phyloP scores from a whole-genome alignment of 2,888 invertebrate species.

The Norana najaformis region DNA sequence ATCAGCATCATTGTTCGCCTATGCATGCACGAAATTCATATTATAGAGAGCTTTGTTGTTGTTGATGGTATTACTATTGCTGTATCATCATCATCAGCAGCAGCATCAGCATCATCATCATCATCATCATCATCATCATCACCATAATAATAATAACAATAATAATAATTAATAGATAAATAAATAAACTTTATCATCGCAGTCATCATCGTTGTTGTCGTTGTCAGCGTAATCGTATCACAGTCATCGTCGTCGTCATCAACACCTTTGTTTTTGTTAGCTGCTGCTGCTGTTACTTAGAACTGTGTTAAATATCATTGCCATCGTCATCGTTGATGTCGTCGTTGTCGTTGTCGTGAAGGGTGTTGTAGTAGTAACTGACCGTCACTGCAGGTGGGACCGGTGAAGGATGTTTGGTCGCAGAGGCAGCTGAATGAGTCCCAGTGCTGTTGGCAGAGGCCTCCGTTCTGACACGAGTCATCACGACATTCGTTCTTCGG shows the following conservation, averaged over 20 bases:
- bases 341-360: too few relatives aligned
- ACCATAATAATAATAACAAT: neutral
- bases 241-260: too few relatives aligned
- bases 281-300: too few relatives aligned
- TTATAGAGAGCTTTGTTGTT: neutral
- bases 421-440: conserved; percentile 91
- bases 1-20: neutral
- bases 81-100: neutral
- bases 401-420: conserved; percentile 91
- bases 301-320: too few relatives aligned
- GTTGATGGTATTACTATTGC: too few relatives aligned
- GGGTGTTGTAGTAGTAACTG: conserved; percentile 51
- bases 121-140: neutral
- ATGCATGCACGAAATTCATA: too few relatives aligned
- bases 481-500: conserved; percentile 71
- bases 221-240: too few relatives aligned
- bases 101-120: neutral
- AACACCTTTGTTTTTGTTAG: too few relatives aligned
- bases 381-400: conserved; percentile 92
- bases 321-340: too few relatives aligned
- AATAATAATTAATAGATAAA: too few relatives aligned
- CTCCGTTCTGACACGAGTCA: conserved; percentile 88
- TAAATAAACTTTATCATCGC: neutral
- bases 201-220: too few relatives aligned
- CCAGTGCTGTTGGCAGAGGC: conserved; percentile 92